Evolutionary conservation across 2,888 invertebrate species (phyloP).

Genomic region (Scaptomyza tumidula): DNA sequence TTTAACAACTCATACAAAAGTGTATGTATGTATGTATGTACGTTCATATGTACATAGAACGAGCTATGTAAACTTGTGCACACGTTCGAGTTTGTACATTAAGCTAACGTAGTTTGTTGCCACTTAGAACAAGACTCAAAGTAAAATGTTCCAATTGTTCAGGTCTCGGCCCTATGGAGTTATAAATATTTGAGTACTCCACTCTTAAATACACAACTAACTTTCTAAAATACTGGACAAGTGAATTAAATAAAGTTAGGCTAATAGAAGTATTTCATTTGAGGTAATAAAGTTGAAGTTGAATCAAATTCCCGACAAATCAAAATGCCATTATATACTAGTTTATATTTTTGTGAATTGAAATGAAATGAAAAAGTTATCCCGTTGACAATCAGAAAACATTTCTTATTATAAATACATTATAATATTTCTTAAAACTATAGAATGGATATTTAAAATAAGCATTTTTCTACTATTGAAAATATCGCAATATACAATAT

Average conservation of each 20-base stretch:
- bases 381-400: no score
- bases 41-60: neutral
- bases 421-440: no score
- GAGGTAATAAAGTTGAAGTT: neutral
- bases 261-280: neutral
- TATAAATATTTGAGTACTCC: constrained; percentile 11
- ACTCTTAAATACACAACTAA: neutral
- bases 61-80: neutral
- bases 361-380: no score
- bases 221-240: neutral
- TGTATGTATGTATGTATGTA: neutral
- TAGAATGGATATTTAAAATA: no score
- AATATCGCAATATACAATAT: no score
- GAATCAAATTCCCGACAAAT: no score
- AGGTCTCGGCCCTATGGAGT: neutral
- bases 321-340: no score
- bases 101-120: constrained; percentile 11
- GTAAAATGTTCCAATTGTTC: neutral
- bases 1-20: constrained; percentile 32
- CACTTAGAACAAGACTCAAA: constrained; percentile 13
- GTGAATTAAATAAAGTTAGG: neutral
- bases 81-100: constrained; percentile 6
- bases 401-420: no score
- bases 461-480: no score
- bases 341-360: no score